Percentiles rank a stretch among this genome's conserved stretches.
Conservation (phyloP, 2,113 vertebrate species). For the Sinocyclocheilus anophthalmus region DNA sequence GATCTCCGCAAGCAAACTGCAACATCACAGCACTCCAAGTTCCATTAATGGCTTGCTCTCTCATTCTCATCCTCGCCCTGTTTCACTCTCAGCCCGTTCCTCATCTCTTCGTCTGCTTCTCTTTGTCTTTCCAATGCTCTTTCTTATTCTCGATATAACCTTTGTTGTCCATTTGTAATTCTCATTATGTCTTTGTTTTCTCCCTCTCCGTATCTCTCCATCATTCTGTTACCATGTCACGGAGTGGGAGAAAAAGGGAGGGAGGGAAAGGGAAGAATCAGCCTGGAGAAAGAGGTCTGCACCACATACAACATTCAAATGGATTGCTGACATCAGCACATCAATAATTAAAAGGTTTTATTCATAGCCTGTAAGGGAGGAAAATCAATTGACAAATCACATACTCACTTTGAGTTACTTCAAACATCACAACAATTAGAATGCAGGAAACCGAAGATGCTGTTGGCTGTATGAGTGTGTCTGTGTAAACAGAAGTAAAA, state of each 20-base stretch:
- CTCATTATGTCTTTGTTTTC: slow-evolving; percentile 5
- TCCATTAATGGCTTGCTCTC: slow-evolving; percentile 62
- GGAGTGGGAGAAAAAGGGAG: slow-evolving; percentile 20
- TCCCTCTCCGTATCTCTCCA: not conserved
- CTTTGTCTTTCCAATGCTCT: not conserved
- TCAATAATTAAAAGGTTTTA: slow-evolving; percentile 84
- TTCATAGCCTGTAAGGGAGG: slow-evolving; percentile 78
- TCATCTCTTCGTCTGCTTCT: slow-evolving; percentile 1
- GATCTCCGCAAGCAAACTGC: slow-evolving; percentile 67
- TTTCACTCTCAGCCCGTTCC: not conserved
- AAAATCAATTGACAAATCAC: slow-evolving; percentile 84
- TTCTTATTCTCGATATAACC: not conserved
- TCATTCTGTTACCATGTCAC: not conserved
- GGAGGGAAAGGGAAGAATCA: slow-evolving; percentile 59
- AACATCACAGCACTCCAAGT: slow-evolving; percentile 59
- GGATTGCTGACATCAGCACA: slow-evolving; percentile 79
- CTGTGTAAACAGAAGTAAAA: slow-evolving; percentile 19
- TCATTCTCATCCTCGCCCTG: slow-evolving; percentile 30
- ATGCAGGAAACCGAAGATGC: slow-evolving; percentile 61
- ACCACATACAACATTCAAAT: slow-evolving; percentile 80
- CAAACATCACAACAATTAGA: slow-evolving; percentile 76
- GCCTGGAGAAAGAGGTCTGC: slow-evolving; percentile 78
- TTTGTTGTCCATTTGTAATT: not conserved
- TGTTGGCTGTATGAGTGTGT: slow-evolving; percentile 26
- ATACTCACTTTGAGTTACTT: slow-evolving; percentile 82